Conservation (phyloP, 1,140 invertebrate genomes). For the Saccostrea echinata region DNA sequence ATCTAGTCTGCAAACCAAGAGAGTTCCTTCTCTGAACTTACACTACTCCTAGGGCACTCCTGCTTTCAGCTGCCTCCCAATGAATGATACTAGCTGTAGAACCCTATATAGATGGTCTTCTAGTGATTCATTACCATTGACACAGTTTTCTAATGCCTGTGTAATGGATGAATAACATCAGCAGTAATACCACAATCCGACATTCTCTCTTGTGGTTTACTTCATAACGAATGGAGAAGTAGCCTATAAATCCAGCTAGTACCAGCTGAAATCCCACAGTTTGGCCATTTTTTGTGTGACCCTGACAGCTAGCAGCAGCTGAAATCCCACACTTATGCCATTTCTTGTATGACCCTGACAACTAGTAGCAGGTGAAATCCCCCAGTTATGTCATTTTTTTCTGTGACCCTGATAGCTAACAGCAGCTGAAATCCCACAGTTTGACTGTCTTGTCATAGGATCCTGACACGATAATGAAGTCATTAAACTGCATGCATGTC, state of each 20-base stretch:
- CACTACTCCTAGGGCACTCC: no score
- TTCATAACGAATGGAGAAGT: no score
- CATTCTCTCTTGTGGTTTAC: no score
- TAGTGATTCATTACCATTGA: no score
- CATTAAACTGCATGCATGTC: constrained; percentile 83
- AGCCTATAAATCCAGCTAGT: no score
- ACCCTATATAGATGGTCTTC: no score
- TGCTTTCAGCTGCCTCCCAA: no score
- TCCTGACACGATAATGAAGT: constrained; percentile 82
- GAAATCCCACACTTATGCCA: constrained; percentile 83
- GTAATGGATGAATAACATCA: neutral
- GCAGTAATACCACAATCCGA: no score
- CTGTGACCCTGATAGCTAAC: constrained; percentile 66
- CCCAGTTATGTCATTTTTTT: constrained; percentile 82
- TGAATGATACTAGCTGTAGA: no score
- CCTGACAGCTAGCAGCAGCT: constrained; percentile 80
- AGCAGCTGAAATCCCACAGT: constrained; percentile 83
- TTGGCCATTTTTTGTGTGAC: constrained; percentile 83
- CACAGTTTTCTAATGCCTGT: neutral
- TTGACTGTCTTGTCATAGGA: constrained; percentile 83
- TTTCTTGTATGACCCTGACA: constrained; percentile 83
- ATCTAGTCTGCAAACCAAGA: no score
- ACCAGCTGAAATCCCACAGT: constrained; percentile 83
- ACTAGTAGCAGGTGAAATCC: constrained; percentile 82
- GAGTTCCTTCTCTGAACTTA: no score